Percentiles rank a stretch among this genome's conserved stretches.
Conservation (phyloP, 2,888 invertebrate genomes). For the Clistopyga incitator region DNA sequence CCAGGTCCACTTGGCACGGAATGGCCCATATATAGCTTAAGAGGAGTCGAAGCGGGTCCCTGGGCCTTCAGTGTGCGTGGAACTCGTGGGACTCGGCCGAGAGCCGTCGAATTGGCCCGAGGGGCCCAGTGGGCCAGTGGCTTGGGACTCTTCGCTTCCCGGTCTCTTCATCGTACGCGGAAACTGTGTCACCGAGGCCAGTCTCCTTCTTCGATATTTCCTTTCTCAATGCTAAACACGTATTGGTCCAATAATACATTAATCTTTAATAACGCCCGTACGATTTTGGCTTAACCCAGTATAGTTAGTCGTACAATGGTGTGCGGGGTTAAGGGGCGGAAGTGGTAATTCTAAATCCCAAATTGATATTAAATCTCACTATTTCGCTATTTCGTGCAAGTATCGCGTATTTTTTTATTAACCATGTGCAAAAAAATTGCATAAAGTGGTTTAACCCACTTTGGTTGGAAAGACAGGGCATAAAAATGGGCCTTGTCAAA, state of each 20-base stretch:
- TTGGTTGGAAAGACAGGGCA: background rate
- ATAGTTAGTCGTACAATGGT: background rate
- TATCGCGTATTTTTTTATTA: too few species aligned
- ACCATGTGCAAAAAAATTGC: background rate
- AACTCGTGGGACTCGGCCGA: slow-evolving; percentile 14
- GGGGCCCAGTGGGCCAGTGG: slow-evolving; percentile 44
- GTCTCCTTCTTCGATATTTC: slow-evolving; percentile 21
- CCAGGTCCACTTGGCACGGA: too few species aligned
- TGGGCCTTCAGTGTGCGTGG: slow-evolving; percentile 1
- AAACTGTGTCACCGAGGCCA: slow-evolving; percentile 70
- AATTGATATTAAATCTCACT: too few species aligned
- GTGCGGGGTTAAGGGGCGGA: background rate
- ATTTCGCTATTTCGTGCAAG: too few species aligned
- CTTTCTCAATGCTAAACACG: slow-evolving; percentile 4
- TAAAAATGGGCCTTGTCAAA: background rate
- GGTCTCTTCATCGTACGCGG: slow-evolving; percentile 53
- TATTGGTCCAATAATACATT: slow-evolving; percentile 6
- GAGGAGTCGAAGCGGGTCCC: background rate
- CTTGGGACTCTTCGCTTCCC: slow-evolving; percentile 22
- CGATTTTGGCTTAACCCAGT: background rate
- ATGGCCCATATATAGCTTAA: background rate
- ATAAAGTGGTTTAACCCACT: background rate
- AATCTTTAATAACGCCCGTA: background rate
- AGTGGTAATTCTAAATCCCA: too few species aligned
- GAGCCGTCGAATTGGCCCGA: slow-evolving; percentile 49